These are phyloP conservation scores for Callithrix jacchus DNA, from an alignment of 2,113 vertebrate species.

Conservation along the genomic window DNA sequence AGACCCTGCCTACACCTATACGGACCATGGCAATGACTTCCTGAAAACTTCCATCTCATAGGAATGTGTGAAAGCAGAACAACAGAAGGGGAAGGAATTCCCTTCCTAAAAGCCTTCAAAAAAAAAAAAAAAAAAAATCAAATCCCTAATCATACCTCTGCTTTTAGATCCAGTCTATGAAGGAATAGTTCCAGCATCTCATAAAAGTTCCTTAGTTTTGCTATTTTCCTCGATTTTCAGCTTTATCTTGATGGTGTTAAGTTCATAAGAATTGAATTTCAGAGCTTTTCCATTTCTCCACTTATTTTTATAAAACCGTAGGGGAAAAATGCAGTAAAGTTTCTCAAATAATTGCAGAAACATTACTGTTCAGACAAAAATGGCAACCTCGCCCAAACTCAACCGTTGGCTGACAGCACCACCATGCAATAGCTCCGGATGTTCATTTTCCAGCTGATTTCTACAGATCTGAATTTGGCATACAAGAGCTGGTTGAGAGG, in stretches of 20 bases:
- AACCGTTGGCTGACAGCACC: neutral
- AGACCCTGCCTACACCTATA: neutral
- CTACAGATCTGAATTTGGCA: neutral
- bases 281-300: conserved; percentile 23
- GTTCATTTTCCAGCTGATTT: conserved; percentile 26
- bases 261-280: conserved; percentile 46
- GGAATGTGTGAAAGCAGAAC: neutral
- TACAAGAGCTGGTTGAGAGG: neutral
- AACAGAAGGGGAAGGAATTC: neutral
- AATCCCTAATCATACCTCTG: neutral
- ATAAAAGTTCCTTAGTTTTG: neutral
- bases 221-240: neutral
- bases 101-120: neutral
- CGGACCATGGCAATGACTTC: neutral
- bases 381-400: neutral
- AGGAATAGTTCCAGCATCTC: neutral
- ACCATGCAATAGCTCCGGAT: neutral
- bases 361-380: conserved; percentile 28
- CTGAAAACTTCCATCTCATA: neutral
- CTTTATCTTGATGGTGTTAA: conserved; percentile 32
- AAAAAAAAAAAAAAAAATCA: neutral
- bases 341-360: conserved; percentile 52
- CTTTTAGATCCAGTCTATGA: neutral
- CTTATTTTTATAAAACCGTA: conserved; percentile 59
- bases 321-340: conserved; percentile 41